phyloP scores from a whole-genome alignment of 2,797 vertebrate species.

The Odontamblyopus lacepedii region DNA sequence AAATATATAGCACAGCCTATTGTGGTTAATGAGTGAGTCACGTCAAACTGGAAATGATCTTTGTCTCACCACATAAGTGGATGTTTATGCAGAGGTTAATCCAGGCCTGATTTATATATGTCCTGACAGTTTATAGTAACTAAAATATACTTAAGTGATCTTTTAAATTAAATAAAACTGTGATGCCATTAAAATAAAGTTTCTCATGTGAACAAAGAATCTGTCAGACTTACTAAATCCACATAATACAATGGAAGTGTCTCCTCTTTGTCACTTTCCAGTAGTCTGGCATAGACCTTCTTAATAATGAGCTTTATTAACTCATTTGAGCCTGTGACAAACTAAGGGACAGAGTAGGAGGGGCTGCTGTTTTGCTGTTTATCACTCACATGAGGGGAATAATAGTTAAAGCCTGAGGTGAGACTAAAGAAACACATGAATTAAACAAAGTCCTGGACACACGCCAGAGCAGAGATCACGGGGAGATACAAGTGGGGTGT shows the following conservation, averaged over 20 bases:
- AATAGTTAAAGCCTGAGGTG: constrained; percentile 47
- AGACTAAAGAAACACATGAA: constrained; percentile 42
- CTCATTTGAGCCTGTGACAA: neutral
- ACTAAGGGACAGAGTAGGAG: constrained; percentile 14
- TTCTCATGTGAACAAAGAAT: neutral
- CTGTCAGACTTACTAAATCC: neutral
- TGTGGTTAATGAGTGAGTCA: no score
- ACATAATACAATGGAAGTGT: constrained; percentile 6
- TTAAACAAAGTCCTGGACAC: constrained; percentile 45
- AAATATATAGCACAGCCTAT: no score
- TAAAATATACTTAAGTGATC: no score
- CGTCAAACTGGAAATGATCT: no score
- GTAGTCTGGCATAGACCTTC: neutral
- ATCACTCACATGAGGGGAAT: constrained; percentile 44
- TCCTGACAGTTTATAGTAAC: no score
- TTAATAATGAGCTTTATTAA: neutral
- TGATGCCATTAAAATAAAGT: neutral
- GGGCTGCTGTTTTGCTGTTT: constrained; percentile 17
- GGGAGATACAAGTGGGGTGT: constrained; percentile 56
- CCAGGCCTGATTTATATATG: no score
- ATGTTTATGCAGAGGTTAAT: neutral
- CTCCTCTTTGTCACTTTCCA: constrained; percentile 14
- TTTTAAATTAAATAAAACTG: no score
- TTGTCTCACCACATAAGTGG: neutral
- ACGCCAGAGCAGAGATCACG: constrained; percentile 38